Percentiles rank a stretch among this genome's conserved stretches.
These are phyloP conservation scores for Bombyx huttoni DNA, from an alignment of 2,888 invertebrate species.

Conservation along the genomic window DNA sequence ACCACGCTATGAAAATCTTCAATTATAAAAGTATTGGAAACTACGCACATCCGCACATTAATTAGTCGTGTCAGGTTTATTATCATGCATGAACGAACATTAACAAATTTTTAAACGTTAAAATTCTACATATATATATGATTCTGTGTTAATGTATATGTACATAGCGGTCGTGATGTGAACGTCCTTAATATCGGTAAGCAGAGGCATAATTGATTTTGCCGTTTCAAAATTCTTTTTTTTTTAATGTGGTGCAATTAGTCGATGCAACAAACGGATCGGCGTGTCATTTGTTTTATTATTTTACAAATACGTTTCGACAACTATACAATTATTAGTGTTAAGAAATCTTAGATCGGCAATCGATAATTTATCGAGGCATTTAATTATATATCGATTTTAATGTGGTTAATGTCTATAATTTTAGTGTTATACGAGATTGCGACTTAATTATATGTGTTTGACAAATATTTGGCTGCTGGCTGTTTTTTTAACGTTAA, in stretches of 20 bases:
- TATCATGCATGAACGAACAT: neutral
- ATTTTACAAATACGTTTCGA: neutral
- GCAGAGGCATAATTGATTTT: slow-evolving; percentile 28
- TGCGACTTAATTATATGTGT: neutral
- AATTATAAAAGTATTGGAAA: too few relatives aligned
- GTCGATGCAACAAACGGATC: slow-evolving; percentile 17
- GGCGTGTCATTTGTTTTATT: slow-evolving; percentile 15
- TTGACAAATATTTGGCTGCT: neutral
- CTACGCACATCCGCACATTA: neutral
- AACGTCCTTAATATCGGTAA: slow-evolving; percentile 28
- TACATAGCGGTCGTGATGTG: slow-evolving; percentile 22
- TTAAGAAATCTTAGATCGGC: neutral
- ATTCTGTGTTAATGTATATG: slow-evolving; percentile 8
- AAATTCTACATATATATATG: slow-evolving; percentile 1
- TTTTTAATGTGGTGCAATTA: slow-evolving; percentile 8
- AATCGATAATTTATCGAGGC: neutral
- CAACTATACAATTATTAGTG: neutral
- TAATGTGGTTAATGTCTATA: neutral
- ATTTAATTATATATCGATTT: neutral
- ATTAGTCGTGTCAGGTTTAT: neutral
- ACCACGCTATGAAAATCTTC: too few relatives aligned
- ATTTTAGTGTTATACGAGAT: neutral
- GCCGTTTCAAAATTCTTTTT: slow-evolving; percentile 16
- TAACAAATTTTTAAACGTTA: neutral
- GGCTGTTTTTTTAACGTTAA: neutral